Evolutionary conservation across 2,888 invertebrate genomes (phyloP).

Genomic region (Liopterus haemorrhoidalis): DNA sequence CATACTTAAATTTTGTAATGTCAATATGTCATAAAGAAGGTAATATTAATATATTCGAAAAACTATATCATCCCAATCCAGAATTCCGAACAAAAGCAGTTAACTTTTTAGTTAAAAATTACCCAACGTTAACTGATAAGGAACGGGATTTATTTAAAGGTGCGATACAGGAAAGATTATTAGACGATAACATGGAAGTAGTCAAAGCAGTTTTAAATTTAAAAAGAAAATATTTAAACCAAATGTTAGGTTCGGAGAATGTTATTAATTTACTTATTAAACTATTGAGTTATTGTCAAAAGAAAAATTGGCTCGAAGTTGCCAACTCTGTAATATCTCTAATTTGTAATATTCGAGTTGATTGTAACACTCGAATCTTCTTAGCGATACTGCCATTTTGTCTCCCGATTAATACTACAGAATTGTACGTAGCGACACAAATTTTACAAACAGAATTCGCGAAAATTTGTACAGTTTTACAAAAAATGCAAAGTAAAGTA

Average conservation of each 20-base stretch:
- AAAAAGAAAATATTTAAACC: constrained; percentile 40
- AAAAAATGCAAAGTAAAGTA: constrained; percentile 20
- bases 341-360: constrained; percentile 47
- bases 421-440: constrained; percentile 44
- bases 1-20: constrained; percentile 14
- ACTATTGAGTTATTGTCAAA: constrained; percentile 48
- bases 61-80: constrained; percentile 65
- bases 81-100: constrained; percentile 63
- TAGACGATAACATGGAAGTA: constrained; percentile 61
- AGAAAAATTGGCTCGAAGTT: constrained; percentile 45
- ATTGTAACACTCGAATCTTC: constrained; percentile 54
- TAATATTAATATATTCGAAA: constrained; percentile 49
- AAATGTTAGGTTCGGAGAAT: constrained; percentile 46
- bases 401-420: constrained; percentile 50
- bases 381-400: constrained; percentile 57
- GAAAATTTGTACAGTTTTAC: constrained; percentile 38
- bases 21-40: constrained; percentile 21
- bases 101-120: constrained; percentile 55
- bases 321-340: constrained; percentile 46
- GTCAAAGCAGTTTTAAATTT: constrained; percentile 53
- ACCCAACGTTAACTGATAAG: constrained; percentile 47
- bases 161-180: constrained; percentile 58
- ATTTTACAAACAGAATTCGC: constrained; percentile 46
- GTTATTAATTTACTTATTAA: constrained; percentile 49
- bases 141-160: constrained; percentile 58